These are phyloP conservation scores for Aythya baeri DNA, from an alignment of 2,113 vertebrate species.

Conservation along the genomic window DNA sequence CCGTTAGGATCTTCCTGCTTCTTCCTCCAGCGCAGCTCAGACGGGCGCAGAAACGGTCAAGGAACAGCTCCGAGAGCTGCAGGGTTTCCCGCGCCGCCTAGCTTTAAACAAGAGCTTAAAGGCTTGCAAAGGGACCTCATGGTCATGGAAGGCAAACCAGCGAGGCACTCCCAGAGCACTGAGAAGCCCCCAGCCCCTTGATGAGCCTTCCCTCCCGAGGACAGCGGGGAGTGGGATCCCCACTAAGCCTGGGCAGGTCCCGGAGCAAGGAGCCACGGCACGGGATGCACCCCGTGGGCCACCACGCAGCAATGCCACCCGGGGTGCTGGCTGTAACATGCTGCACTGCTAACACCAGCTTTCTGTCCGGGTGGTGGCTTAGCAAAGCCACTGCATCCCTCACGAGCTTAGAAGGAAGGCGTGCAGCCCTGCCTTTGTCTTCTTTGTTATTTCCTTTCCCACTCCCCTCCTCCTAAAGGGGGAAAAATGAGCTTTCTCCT, in stretches of 20 bases:
- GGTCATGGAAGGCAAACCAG: not conserved
- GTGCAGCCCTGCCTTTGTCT: not conserved
- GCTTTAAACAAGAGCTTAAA: not conserved
- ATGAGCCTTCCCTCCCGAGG: not conserved
- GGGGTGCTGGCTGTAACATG: not conserved
- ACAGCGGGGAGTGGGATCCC: not conserved
- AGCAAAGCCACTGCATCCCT: conserved; percentile 41
- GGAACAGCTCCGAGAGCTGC: not conserved
- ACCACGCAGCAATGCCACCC: not conserved
- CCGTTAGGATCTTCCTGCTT: not conserved
- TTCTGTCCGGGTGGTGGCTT: conserved; percentile 18
- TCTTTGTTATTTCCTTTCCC: not conserved
- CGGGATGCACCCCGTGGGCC: fast-evolving
- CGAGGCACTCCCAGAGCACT: not conserved
- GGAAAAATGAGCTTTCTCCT: conserved; percentile 28
- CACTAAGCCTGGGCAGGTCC: not conserved
- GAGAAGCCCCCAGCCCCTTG: not conserved
- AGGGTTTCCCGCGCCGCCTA: not conserved
- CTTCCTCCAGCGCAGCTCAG: not conserved
- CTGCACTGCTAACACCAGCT: not conserved
- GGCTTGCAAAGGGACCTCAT: not conserved
- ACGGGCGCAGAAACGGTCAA: not conserved
- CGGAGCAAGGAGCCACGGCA: not conserved
- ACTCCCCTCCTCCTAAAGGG: not conserved
- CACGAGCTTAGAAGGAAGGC: not conserved